Evolutionary conservation across 2,113 vertebrate species (phyloP).

Genomic region (Felis chaus): DNA sequence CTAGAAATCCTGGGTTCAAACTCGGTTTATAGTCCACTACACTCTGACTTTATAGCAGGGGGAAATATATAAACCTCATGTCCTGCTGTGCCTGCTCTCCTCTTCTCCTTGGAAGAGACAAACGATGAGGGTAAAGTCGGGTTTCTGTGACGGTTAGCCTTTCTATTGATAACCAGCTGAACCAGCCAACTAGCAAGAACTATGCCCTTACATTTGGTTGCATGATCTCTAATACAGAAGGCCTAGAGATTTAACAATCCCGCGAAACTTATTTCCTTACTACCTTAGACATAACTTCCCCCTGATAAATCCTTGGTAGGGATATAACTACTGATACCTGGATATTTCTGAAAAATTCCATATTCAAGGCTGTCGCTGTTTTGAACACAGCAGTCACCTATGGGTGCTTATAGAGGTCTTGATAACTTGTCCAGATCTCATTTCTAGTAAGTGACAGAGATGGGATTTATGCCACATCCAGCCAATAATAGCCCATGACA

Average conservation of each 20-base stretch:
- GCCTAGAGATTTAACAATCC: background rate
- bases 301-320: background rate
- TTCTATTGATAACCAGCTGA: background rate
- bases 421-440: background rate
- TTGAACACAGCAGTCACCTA: background rate
- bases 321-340: background rate
- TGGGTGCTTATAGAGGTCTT: background rate
- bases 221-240: background rate
- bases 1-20: constrained; percentile 25
- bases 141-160: background rate
- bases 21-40: background rate
- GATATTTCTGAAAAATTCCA: constrained; percentile 10
- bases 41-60: constrained; percentile 8
- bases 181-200: background rate
- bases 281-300: background rate
- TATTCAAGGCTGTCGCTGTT: background rate
- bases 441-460: background rate
- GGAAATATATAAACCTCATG: background rate
- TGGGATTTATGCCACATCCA: background rate
- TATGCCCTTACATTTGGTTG: background rate
- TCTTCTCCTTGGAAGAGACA: background rate
- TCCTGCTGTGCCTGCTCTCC: background rate
- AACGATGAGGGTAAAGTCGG: background rate
- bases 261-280: background rate
- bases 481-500: background rate